Percentiles rank a stretch among this genome's conserved stretches.
Evolutionary conservation across 2,113 vertebrate species (phyloP).

Genomic region (Theristicus caerulescens): DNA sequence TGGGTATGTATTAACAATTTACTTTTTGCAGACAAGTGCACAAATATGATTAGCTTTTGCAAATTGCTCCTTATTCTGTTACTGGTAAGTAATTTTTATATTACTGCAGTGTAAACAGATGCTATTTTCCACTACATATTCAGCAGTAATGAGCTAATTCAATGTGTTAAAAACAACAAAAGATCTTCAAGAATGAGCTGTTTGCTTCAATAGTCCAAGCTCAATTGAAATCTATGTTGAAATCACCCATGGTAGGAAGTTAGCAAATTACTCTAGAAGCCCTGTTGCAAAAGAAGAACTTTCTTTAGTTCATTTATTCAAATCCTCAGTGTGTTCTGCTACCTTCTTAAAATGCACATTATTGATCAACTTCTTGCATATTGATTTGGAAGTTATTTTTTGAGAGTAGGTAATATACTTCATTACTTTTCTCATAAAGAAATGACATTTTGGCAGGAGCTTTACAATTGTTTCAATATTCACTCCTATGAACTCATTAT

Average conservation of each 20-base stretch:
- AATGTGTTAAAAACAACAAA: constrained; percentile 70
- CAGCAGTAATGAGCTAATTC: constrained; percentile 70
- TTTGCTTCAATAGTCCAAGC: constrained; percentile 43
- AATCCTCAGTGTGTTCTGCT: not conserved
- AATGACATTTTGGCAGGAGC: not conserved
- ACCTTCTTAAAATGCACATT: not conserved
- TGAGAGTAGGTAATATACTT: not conserved
- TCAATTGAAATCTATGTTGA: constrained; percentile 39
- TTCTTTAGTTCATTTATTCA: not conserved
- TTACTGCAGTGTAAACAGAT: constrained; percentile 74
- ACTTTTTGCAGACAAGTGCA: constrained; percentile 71
- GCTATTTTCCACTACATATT: constrained; percentile 70
- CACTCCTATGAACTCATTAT: not conserved
- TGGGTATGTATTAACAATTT: constrained; percentile 65
- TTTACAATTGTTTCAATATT: not conserved
- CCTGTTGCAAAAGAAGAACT: not conserved
- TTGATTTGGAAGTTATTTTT: not conserved
- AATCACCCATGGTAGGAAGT: constrained; percentile 9
- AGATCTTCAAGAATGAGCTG: constrained; percentile 56
- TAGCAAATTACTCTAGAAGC: not conserved
- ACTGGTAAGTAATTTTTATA: constrained; percentile 79
- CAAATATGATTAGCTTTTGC: constrained; percentile 76
- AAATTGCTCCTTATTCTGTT: constrained; percentile 74
- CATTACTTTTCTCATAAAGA: not conserved
- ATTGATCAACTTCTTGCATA: not conserved